Base-by-base conservation (phyloP, 2,797 vertebrate genomes). In the Phrynocephalus guinanensis region DNA sequence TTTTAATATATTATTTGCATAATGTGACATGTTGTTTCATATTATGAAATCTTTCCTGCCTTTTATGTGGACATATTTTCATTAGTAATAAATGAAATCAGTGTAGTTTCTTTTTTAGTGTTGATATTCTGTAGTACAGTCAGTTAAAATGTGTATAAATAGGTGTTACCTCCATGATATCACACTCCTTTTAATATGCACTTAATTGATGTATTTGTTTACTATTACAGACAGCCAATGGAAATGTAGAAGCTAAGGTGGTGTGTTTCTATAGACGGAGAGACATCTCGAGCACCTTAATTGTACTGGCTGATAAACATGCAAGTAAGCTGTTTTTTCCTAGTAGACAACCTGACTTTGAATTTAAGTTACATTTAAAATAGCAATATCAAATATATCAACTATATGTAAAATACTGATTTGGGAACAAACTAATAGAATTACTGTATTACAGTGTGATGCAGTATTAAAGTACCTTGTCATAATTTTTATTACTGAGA, bases 211-310 rank as follows among this genome's bases (percentile, higher is more conserved):
- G 5, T 48, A 5, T 24, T 18, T 75, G 15, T 3, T 89, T 4
- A 82, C 70, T 70, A 79, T 97, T 97, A 91, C 97, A 99, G 99
- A 99, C 99, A 83, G 98, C 99, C 94, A 99, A 98, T 96, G 99
- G 99, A 89, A 99, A 99, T 33, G 99, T 99, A 96, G 99, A 99
- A 95, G 99, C 99, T 86, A 99, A 99, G 97, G 99, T 99, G 96
- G 99, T 99, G 86, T 99, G 99, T 95, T 99, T 99, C 97, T 99
- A 99, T 96, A 96, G 99, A 86, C 97, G 99, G 94, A 97, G 99
- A 91, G 99, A 99, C 97, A 99, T 99, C 96, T 99, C 99, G 78
- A 97, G 98, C 95, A 98, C 98, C 8, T 98, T 99, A 93, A 99
- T 99, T 92, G 97, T 99, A 67, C 93, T 99, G 95, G 99, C 99